Evolutionary conservation across 37 sponge, comb jelly and placozoan species (phyloP), one percentile per base, ranked within the genome.

Genomic region (Haliclona indistincta): DNA sequence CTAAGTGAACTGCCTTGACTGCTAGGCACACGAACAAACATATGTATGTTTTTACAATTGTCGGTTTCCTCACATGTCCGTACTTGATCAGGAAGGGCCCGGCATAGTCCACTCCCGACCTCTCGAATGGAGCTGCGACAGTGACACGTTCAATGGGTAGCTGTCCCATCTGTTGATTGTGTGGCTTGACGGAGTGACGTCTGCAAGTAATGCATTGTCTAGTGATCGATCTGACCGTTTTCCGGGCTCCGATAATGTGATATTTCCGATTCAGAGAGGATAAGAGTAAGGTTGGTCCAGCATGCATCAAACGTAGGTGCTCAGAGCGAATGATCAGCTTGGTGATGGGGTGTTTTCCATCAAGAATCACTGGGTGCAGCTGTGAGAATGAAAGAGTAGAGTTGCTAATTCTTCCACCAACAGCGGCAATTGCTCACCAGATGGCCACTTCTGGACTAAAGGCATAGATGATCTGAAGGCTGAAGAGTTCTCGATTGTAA

Each of bases 321-420:
- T 38, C 43, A 19, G 19, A 25, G 34, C 73, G 35, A 38, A 34
- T 53, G 56, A 71, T 51, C 25, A 51, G 19, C 29, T 52, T 71
- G 23, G 36, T 25, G 25, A 23, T 28, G n/a, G 52, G 52, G 54
- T 79, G 79, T 26, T 5, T 68, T 56, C 79, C 79, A 68, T 79
- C 60, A 36, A 79, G 69, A 43, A 79, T 79, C 42, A 68, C 70
- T 15, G 79, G 68, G 54, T 79, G 79, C 33, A 41, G 38, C 37
- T 79, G 56, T 15, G 58, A 54, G 61, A 67, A 68, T 26, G 58
- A 29, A 25, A 79, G 61, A 32, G 19, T 54, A 17, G 70, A 79
- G 34, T 79, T 68, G n/a, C 25, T 65, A 51, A 66, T 66, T 49
- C 78, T 35, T 66, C 78, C 78, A 66, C 78, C 78, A 11, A 77